Evolutionary conservation across 2,113 vertebrate genomes (phyloP).

Genomic region (Platysternon megacephalum): DNA sequence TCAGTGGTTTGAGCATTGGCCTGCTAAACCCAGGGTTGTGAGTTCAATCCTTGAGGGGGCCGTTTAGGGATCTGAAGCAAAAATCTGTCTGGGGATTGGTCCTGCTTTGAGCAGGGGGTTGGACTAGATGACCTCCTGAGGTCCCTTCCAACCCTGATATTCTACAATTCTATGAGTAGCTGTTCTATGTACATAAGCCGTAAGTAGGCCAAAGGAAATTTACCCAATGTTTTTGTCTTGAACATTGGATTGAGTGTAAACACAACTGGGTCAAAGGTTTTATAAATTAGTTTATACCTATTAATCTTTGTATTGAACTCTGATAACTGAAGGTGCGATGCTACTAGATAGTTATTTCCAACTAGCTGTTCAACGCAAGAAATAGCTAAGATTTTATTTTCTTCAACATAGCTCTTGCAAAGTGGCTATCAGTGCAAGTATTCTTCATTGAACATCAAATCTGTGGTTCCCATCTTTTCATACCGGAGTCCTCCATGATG

Average conservation of each 20-base stretch:
- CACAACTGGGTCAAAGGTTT: not conserved
- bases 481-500: not conserved
- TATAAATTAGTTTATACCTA: not conserved
- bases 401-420: not conserved
- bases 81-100: too few relatives aligned
- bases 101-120: too few relatives aligned
- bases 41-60: too few relatives aligned
- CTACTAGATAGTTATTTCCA: not conserved
- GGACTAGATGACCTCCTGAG: too few relatives aligned
- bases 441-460: not conserved
- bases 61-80: too few relatives aligned
- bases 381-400: not conserved
- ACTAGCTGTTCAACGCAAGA: not conserved
- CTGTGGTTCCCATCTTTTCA: not conserved
- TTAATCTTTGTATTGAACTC: not conserved
- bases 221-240: too few relatives aligned
- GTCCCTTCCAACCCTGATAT: too few relatives aligned
- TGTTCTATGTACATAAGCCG: not conserved
- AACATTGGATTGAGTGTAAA: not conserved
- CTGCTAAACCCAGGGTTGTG: too few relatives aligned
- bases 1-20: too few relatives aligned
- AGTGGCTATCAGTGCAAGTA: not conserved
- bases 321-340: accelerated
- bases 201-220: not conserved
- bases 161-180: not conserved